A percentile compares a stretch with the other conserved stretches of the same genome.
These are phyloP conservation scores for Melitaea cinxia DNA, from an alignment of 1,140 invertebrate species.

Conservation along the genomic window DNA sequence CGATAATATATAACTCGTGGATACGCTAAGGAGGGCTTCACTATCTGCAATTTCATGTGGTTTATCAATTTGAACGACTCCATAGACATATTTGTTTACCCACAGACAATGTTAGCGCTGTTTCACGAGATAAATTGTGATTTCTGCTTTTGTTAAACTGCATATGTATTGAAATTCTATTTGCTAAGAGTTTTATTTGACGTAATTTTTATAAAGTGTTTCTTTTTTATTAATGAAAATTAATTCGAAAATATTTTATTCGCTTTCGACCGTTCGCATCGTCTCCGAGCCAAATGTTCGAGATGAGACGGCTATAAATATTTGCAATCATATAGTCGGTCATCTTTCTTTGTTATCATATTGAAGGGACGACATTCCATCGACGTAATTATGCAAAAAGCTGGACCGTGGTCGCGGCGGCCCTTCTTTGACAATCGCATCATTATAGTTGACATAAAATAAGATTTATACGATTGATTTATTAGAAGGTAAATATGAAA, in stretches of 20 bases:
- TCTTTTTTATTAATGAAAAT: neutral
- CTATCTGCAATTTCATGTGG: conserved; percentile 75
- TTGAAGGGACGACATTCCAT: conserved; percentile 75
- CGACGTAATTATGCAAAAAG: conserved; percentile 79
- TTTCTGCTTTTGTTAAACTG: conserved; percentile 41
- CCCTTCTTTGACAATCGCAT: conserved; percentile 73
- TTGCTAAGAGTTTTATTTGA: conserved; percentile 1
- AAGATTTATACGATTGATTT: conserved; percentile 78
- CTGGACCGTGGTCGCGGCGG: conserved; percentile 71
- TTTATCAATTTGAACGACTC: conserved; percentile 72
- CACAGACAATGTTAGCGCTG: conserved; percentile 57
- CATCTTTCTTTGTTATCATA: conserved; percentile 81
- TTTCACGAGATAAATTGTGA: conserved; percentile 56
- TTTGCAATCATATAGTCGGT: conserved; percentile 68
- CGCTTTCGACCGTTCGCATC: conserved; percentile 48
- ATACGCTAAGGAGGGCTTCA: conserved; percentile 65
- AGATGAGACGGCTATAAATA: conserved; percentile 64
- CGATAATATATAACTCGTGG: conserved; percentile 73
- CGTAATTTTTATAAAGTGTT: neutral
- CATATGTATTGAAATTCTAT: conserved; percentile 33
- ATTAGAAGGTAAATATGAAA: conserved; percentile 75
- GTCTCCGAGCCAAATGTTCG: conserved; percentile 41
- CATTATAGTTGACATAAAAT: conserved; percentile 79
- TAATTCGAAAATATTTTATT: conserved; percentile 1
- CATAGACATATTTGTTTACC: conserved; percentile 72